Base-by-base conservation (phyloP, 2,888 invertebrate genomes). In the Imbricaverruca yamaguchii region DNA sequence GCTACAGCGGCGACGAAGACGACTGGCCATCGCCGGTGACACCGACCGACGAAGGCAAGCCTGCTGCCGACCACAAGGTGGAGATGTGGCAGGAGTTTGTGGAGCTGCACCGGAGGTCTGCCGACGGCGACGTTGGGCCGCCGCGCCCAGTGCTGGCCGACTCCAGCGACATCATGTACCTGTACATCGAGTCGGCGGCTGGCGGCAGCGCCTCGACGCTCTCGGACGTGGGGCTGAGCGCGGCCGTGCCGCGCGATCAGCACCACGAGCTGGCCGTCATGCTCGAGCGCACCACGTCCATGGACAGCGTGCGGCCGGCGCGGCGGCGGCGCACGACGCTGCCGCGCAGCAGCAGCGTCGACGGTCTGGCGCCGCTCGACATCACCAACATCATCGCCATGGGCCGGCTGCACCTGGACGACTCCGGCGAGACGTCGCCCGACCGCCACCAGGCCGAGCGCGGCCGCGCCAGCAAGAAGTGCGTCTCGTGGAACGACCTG, bases 401-500 rank as follows among this genome's bases (percentile, higher is more conserved):
- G 53, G 55, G 74, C 10, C 53, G 74, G 74, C 55, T 74, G 53
- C 74, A 53, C 18, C 55, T 53, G 53, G 74, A 10, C 2, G 74
- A 74, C 59, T 59, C 59, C 59, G 59, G 59, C 59, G 59, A 59
- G 12, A 59, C 59, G 55, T 15, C 55, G 15, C 39, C 15, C 25
- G 15, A 39, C 67, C 23, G n/a, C 69, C 7, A 18, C 21, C 23
- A 21, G 74, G 15, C 53, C 15, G 69, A 39, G 15, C 18, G 15
- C 6, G 23, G 74, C 18, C 39, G 21, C 74, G 55, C 55, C 15
- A 3, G 39, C 18, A 74, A 74, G 74, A 74, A 74, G 55, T 55
- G 74, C n/a, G 74, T 74, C 53, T 74, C 74, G 8, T 74, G 74
- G 74, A 74, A 21, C 53, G 74, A 74, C n/a, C 74, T 74, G 21